Conservation (phyloP, 2,797 vertebrate genomes). For the Pagetopsis macropterus region DNA sequence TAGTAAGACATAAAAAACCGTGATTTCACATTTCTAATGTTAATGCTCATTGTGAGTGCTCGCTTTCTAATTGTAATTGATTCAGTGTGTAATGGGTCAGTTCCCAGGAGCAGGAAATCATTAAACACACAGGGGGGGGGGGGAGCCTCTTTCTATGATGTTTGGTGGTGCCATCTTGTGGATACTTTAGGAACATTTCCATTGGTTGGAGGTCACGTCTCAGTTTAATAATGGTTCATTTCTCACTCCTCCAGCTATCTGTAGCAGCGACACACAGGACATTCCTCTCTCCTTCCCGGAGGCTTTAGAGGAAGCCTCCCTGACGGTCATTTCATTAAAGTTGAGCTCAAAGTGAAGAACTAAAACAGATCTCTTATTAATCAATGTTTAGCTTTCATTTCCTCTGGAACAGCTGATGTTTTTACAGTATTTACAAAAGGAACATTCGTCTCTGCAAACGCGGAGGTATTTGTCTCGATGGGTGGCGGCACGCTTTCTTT, state of each 20-base stretch:
- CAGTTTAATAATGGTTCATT: background rate
- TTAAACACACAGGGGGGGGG: background rate
- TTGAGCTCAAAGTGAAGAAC: constrained; percentile 33
- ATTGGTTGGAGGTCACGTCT: background rate
- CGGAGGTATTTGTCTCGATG: constrained; percentile 14
- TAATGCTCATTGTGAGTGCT: background rate
- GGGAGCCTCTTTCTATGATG: background rate
- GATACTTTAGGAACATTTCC: background rate
- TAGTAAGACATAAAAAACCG: background rate
- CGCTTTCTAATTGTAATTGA: constrained; percentile 11
- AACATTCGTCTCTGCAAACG: constrained; percentile 30
- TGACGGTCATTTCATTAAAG: constrained; percentile 49
- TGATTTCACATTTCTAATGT: background rate
- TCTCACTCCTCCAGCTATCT: constrained; percentile 41
- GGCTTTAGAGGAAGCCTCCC: constrained; percentile 40
- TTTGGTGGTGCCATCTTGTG: constrained; percentile 64
- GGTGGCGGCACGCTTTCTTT: constrained; percentile 8
- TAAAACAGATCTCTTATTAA: constrained; percentile 32
- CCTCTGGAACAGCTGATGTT: constrained; percentile 57
- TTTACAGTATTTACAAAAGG: constrained; percentile 58
- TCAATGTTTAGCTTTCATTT: constrained; percentile 70
- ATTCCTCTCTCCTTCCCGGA: constrained; percentile 33
- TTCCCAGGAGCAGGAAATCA: constrained; percentile 2
- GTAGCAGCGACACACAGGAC: constrained; percentile 42
- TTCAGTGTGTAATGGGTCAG: constrained; percentile 13